Evolutionary conservation across 2,113 vertebrate genomes (phyloP), one percentile per base, ranked within the genome.

Genomic region (Formicarius rufipectus): DNA sequence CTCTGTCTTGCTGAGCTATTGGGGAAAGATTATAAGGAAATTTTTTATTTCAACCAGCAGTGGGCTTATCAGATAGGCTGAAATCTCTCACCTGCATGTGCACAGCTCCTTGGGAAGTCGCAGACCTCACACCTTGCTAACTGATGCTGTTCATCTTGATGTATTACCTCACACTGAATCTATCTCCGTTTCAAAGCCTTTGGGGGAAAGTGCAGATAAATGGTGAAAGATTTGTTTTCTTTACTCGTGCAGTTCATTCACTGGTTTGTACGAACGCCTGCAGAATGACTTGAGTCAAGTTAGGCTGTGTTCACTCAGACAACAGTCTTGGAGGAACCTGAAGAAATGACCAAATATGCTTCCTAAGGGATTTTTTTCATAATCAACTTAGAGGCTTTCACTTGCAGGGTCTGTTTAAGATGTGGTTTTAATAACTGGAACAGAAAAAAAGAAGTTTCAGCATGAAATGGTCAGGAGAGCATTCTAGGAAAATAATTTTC

Each of bases 21-120:
- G 22, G 53, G 47, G 78, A 95, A 96, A 35, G 77, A 80, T 44
- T 71, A 53, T 76, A 25, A 64, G 9, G 86, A 73, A 60, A 17
- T 89, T 84, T 94, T 77, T 86, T 77, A n/a, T 67, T 87, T 96
- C 84, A 89, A 58, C 25, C 84, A 94, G 50, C 55, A 84, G 71
- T 82, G 30, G 71, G 74, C 77, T 39, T 13, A 28, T 80, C 78
- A 95, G 31, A 68, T 52, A 68, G n/a, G 17, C 28, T 62, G 64
- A 93, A 93, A 91, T 94, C 59, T 93, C 91, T 69, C 67, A 89
- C 89, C 89, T 87, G 59, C 64, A 15, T 55, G 63, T 47, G 71
- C 53, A 72, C 67, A 90, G 45, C 71, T 93, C 68, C 82, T 53
- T 73, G 33, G 84, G 84, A 97, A 93, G 84, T 80, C 87, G 69